phyloP scores from a whole-genome alignment of 2,797 vertebrate species.

The Balearica regulorum region DNA sequence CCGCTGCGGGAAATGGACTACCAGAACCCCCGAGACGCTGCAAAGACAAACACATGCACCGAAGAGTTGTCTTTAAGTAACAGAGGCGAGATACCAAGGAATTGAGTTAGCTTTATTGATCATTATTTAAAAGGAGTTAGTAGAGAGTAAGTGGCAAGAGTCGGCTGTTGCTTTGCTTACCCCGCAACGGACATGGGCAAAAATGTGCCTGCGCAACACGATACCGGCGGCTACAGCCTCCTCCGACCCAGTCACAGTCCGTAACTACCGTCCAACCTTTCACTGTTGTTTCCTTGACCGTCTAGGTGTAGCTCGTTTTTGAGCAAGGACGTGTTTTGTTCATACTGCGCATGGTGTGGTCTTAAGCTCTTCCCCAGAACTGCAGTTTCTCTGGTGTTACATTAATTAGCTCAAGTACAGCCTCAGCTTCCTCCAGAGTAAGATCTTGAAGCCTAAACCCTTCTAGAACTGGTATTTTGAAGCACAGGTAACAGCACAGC shows the following conservation, averaged over 20 bases:
- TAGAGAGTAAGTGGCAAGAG: neutral
- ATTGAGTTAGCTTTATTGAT: neutral
- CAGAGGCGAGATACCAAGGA: neutral
- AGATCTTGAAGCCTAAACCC: neutral
- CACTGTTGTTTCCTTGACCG: neutral
- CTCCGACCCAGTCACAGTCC: neutral
- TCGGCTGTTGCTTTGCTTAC: neutral
- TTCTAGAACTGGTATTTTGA: neutral
- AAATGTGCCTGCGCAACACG: rapidly evolving
- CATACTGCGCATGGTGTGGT: rapidly evolving
- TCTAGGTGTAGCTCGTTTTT: neutral
- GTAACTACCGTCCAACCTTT: neutral
- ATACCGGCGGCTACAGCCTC: neutral
- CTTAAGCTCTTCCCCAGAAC: neutral
- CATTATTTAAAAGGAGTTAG: neutral
- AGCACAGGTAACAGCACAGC: neutral
- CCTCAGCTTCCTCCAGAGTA: neutral
- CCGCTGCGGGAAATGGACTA: neutral
- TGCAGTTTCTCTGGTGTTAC: neutral
- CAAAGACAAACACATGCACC: too few relatives aligned
- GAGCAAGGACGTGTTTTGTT: neutral
- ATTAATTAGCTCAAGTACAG: neutral
- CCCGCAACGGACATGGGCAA: rapidly evolving
- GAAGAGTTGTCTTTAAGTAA: neutral
- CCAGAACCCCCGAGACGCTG: too few relatives aligned